Conservation (phyloP, 2,113 vertebrate species). For the Sylvilagus bachmani region DNA sequence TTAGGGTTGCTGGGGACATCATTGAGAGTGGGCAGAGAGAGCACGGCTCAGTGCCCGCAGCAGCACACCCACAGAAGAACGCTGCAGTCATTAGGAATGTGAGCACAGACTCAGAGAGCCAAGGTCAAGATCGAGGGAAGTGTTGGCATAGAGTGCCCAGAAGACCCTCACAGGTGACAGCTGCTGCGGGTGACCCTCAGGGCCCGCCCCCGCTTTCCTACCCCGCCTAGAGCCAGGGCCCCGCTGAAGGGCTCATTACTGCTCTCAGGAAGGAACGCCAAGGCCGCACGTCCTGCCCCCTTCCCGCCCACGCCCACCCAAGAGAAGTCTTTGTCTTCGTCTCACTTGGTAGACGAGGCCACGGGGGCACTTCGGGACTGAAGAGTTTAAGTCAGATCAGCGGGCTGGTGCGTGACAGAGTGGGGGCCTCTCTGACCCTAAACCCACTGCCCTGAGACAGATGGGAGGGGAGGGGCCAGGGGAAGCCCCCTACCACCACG, state of each 20-base stretch:
- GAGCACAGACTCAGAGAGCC: neutral
- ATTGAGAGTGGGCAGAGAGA: neutral
- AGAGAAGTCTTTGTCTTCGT: neutral
- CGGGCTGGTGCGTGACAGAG: neutral
- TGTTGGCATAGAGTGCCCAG: neutral
- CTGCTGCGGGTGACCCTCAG: neutral
- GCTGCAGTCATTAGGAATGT: neutral
- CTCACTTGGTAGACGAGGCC: neutral
- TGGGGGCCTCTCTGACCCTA: neutral
- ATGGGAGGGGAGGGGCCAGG: neutral
- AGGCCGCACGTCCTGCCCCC: neutral
- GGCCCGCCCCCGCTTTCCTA: neutral
- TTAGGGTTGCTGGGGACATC: neutral
- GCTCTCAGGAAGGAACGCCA: neutral
- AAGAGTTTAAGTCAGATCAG: neutral
- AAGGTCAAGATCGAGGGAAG: slow-evolving; percentile 18
- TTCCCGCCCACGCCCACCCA: neutral
- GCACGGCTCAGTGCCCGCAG: neutral
- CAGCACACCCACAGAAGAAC: neutral
- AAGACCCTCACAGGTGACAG: neutral
- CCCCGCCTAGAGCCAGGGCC: neutral
- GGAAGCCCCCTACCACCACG: neutral
- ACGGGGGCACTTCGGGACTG: neutral
- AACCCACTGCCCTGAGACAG: neutral
- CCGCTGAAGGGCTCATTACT: neutral